phyloP scores from a whole-genome alignment of 2,888 invertebrate genomes.

The Agrilus cyanescens region DNA sequence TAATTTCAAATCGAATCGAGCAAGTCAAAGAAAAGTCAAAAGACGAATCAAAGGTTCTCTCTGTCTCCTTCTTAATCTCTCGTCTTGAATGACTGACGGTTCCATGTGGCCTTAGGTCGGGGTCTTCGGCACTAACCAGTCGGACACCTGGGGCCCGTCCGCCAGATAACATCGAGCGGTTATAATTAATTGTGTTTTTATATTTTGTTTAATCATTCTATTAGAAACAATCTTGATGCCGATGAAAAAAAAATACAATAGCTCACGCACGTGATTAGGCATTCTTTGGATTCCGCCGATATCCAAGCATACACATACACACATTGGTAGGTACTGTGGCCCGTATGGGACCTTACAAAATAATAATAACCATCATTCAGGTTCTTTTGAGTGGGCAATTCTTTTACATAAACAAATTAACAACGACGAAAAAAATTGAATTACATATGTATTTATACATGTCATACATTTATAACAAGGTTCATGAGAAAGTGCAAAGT shows the following conservation, averaged over 20 bases:
- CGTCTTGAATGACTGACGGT: slow-evolving; percentile 26
- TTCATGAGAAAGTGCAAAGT: too few species aligned
- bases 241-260: slow-evolving; percentile 10
- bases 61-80: too few species aligned
- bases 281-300: slow-evolving; percentile 30
- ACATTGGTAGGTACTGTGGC: too few species aligned
- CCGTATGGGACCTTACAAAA: too few species aligned
- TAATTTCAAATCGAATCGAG: too few species aligned
- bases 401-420: too few species aligned
- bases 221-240: slow-evolving; percentile 29
- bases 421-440: too few species aligned
- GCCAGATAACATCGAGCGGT: slow-evolving; percentile 33
- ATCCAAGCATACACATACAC: too few species aligned
- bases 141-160: slow-evolving; percentile 33
- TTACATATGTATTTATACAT: too few species aligned
- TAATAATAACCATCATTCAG: too few species aligned
- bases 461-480: too few species aligned
- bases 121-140: slow-evolving; percentile 20
- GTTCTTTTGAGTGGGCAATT: too few species aligned
- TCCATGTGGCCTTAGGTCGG: slow-evolving; percentile 24
- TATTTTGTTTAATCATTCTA: slow-evolving; percentile 38
- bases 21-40: slow-evolving; percentile 17
- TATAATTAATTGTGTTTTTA: slow-evolving; percentile 39
- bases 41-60: slow-evolving; percentile 22
- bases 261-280: slow-evolving; percentile 21